Base-by-base conservation (phyloP, 2,888 invertebrate genomes). In the Campoplex capitator region DNA sequence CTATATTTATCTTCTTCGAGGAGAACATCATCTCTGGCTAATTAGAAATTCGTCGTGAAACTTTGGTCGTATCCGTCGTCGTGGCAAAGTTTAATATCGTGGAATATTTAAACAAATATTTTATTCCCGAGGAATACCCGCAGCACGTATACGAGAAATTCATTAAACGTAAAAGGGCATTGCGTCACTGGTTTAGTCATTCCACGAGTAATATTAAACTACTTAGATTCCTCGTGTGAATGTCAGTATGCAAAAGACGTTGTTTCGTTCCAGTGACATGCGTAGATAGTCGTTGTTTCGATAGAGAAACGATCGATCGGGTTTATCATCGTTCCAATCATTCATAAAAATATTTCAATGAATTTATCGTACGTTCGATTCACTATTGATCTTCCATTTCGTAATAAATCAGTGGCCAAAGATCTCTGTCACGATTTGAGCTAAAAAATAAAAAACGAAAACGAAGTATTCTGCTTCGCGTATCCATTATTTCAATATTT, bases 141-240 rank as follows among this genome's bases (percentile, higher is more conserved):
- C n/a, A 42, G 48, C 23, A 23, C 23, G 23, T 23, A 23, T 23
- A 23, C 23, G 45, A 48, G 16, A 48, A 48, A 65, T 65, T 45
- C 48, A 45, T 42, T 11, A 56, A 58, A 76, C 28, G n/a, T 48
- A 48, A 65, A 32, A 65, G 76, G 42, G 65, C 28, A 77, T 67
- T 65, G 28, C 76, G 67, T 77, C 76, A 65, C 35, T 38, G 23
- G 7, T 38, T 67, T n/a, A 16, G n/a, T 13, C 35, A 67, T 51
- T 51, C 51, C 35, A 38, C 71, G 51, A 71, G 45, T 4, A 28
- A 56, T 32, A 56, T 28, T 65, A 42, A 42, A 75, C 18, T 68
- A 54, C 38, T 56, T n/a, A 75, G 56, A 68, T 75, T 75, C 56
- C n/a, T 32, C 23, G 56, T 42, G 70, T 32, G 51, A 83, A 70